Evolutionary conservation across 2,113 vertebrate species (phyloP).

Genomic region (Bagarius yarrelli): DNA sequence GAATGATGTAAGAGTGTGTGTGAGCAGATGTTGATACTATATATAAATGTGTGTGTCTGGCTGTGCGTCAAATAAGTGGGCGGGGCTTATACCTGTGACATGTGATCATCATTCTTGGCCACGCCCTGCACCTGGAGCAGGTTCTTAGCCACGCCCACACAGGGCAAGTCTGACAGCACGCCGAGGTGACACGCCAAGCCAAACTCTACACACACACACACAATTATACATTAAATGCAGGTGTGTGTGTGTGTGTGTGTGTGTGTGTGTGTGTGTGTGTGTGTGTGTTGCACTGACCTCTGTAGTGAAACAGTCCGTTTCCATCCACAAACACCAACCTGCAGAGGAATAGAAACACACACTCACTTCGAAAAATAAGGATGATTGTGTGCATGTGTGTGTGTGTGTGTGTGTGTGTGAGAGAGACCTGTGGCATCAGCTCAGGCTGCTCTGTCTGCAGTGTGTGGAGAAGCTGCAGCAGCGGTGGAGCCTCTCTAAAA

Average conservation of each 20-base stretch:
- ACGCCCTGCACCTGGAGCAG: constrained; percentile 89
- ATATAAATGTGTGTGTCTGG: too few relatives aligned
- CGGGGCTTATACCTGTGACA: constrained; percentile 75
- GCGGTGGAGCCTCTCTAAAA: constrained; percentile 84
- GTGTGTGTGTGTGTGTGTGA: not conserved
- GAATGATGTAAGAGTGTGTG: too few relatives aligned
- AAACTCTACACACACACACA: constrained; percentile 63
- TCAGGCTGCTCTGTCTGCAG: constrained; percentile 66
- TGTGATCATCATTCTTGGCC: constrained; percentile 74
- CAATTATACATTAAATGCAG: not conserved
- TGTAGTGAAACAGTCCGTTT: constrained; percentile 89
- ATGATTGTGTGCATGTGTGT: not conserved
- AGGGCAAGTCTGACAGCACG: constrained; percentile 81
- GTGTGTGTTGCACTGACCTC: constrained; percentile 71
- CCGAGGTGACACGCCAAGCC: constrained; percentile 93
- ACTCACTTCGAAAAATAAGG: not conserved
- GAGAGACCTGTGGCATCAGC: constrained; percentile 82
- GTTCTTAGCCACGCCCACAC: constrained; percentile 93
- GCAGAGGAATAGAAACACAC: constrained; percentile 37
- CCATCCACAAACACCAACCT: constrained; percentile 95
- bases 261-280: constrained; percentile 11
- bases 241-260: not conserved
- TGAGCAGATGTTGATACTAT: too few relatives aligned
- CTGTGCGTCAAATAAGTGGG: not conserved
- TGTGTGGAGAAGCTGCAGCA: constrained; percentile 78